Base-by-base conservation (phyloP, 1,140 invertebrate genomes). In the Luehdorfia chinensis region DNA sequence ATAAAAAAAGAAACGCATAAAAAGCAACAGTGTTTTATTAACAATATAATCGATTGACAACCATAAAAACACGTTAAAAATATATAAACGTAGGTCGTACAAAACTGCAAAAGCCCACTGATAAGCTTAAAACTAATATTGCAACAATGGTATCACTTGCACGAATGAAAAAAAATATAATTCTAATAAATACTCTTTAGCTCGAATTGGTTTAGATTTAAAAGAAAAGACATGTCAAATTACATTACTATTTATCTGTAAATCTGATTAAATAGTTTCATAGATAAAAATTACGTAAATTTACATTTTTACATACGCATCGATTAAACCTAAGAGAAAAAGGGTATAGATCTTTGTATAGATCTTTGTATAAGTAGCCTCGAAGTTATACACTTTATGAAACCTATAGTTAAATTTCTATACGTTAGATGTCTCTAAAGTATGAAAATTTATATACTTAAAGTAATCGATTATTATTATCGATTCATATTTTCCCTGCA, bases 101-200 rank as follows among this genome's bases (percentile, higher is more conserved):
- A 41, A 41, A 7, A 27, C 14, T 53, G 66, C 63, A 64, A 60
- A 73, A 64, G 64, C 53, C 56, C 48, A 56, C 52, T 37, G 44
- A 52, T 65, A 68, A 66, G 60, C 73, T 77, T 76, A 78, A 47
- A 60, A 64, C 74, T 80, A 84, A 66, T 84, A 84, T 84, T 84
- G 77, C 80, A 84, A 84, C 74, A 69, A 64, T 67, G 63, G 59
- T 77, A 84, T 84, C 80, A 84, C 80, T 76, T 70, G 76, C 72
- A 75, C 66, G 54, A 47, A 28, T 27, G 23, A 53, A 43, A 47
- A 30, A 37, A n/a, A n/a, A n/a, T n/a, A 59, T 48, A 41, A 39
- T 19, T 28, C 21, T 41, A 49, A 46, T 56, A 54, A 54, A 60
- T 65, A 63, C 53, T 56, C 37, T 49, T 56, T 49, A 27, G 11